A percentile compares a stretch with the other conserved stretches of the same genome.
phyloP scores from a whole-genome alignment of 2,888 invertebrate species.

The Yponomeuta plumbellus region DNA sequence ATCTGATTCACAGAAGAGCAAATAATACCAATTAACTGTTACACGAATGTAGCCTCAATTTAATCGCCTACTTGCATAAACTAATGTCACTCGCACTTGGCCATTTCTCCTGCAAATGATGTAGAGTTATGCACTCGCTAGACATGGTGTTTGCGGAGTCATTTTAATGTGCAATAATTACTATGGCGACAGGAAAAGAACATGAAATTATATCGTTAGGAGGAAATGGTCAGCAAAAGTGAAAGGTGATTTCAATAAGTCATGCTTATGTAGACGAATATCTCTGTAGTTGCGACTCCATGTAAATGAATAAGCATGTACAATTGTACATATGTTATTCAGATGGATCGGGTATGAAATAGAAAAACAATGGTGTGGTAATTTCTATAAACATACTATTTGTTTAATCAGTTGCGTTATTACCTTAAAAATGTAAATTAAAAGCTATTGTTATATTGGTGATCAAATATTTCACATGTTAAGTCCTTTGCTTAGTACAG shows the following conservation, averaged over 20 bases:
- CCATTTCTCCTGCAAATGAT: background rate
- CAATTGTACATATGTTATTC: no score
- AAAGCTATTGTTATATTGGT: no score
- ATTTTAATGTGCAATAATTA: constrained; percentile 10
- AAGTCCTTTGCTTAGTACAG: no score
- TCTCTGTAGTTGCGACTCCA: no score
- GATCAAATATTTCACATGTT: no score
- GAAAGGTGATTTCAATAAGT: constrained; percentile 1
- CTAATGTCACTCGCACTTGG: background rate
- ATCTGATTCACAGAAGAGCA: background rate
- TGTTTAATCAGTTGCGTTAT: no score
- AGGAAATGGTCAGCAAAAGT: background rate
- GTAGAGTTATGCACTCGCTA: background rate
- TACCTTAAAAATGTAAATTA: no score
- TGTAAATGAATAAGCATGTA: no score
- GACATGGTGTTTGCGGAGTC: constrained; percentile 1
- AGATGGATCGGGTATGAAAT: no score
- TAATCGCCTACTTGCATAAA: background rate
- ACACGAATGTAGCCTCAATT: background rate
- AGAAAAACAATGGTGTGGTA: no score
- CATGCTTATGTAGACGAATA: background rate
- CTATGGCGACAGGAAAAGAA: constrained; percentile 5
- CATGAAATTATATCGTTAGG: background rate
- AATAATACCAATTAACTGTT: background rate
- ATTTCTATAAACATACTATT: no score